These are phyloP conservation scores for Thalassoma bifasciatum DNA, from an alignment of 2,113 vertebrate genomes.

Conservation along the genomic window DNA sequence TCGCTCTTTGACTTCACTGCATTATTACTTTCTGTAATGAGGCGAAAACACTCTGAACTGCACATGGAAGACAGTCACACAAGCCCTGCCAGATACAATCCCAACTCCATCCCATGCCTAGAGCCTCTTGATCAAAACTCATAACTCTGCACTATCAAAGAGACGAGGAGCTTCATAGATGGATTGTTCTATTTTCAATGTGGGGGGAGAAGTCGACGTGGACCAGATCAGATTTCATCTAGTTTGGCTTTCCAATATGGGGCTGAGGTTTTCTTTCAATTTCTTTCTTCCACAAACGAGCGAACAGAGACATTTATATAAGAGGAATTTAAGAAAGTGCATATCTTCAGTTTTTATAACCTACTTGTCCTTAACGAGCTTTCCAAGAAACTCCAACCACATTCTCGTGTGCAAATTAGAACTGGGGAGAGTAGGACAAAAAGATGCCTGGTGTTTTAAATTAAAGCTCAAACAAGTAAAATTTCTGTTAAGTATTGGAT, in stretches of 20 bases:
- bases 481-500: neutral
- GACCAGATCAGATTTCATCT: neutral
- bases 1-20: conserved; percentile 79
- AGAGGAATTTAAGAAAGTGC: too few species aligned
- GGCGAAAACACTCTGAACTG: conserved; percentile 75
- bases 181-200: conserved; percentile 27
- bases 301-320: too few species aligned
- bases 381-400: too few species aligned
- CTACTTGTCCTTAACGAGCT: neutral
- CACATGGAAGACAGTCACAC: conserved; percentile 62
- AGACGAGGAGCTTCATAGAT: conserved; percentile 35
- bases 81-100: conserved; percentile 53
- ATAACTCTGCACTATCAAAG: conserved; percentile 30
- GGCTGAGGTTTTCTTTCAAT: neutral
- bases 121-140: conserved; percentile 58
- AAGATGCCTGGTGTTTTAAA: neutral
- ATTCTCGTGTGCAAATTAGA: neutral
- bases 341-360: neutral
- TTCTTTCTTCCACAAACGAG: too few species aligned
- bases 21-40: conserved; percentile 84
- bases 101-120: conserved; percentile 43
- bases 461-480: neutral
- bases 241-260: neutral
- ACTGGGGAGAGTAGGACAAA: neutral
- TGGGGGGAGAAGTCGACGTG: neutral